Evolutionary conservation across 1,140 invertebrate genomes (phyloP).

Genomic region (Leptinotarsa undecemlineata): DNA sequence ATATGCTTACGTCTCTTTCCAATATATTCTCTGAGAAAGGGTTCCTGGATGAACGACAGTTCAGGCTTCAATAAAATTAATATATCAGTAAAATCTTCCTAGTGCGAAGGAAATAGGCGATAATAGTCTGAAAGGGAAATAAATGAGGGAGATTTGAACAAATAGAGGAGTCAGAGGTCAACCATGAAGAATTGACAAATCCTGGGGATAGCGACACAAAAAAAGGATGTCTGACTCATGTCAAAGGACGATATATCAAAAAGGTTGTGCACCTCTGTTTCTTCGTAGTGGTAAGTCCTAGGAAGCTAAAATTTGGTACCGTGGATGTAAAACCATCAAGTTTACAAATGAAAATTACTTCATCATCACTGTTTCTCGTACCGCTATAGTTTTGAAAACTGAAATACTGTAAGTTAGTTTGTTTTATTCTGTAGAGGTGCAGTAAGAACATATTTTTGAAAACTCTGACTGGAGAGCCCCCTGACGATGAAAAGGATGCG

Average conservation of each 20-base stretch:
- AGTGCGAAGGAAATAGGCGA: conserved; percentile 40
- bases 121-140: conserved; percentile 46
- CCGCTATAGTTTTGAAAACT: too few relatives aligned
- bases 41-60: not conserved
- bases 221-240: conserved; percentile 37
- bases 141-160: conserved; percentile 43
- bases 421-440: too few relatives aligned
- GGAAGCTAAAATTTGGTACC: too few relatives aligned
- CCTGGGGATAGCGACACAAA: conserved; percentile 41
- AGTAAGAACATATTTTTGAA: too few relatives aligned
- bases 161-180: conserved; percentile 41
- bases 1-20: not conserved
- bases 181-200: conserved; percentile 45
- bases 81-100: conserved; percentile 41
- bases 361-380: too few relatives aligned
- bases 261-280: not conserved
- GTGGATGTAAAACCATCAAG: too few relatives aligned
- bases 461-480: too few relatives aligned
- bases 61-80: conserved; percentile 31
- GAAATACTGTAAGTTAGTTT: too few relatives aligned
- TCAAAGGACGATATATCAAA: conserved; percentile 22
- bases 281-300: too few relatives aligned
- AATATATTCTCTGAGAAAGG: not conserved
- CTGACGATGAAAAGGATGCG: too few relatives aligned
- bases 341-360: too few relatives aligned